phyloP scores from a whole-genome alignment of 2,888 invertebrate species.

The Chaetogeoica ovagalla region DNA sequence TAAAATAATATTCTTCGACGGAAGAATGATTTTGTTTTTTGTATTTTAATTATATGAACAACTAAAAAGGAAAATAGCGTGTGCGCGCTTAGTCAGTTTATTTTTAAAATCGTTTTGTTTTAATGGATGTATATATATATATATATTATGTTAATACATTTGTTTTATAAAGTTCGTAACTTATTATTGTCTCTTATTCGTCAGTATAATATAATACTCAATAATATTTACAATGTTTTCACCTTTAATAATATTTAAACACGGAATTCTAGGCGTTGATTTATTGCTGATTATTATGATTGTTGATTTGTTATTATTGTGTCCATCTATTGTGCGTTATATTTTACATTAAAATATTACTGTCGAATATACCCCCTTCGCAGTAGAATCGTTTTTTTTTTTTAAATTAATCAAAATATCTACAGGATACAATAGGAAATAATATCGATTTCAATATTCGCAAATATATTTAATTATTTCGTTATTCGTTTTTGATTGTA shows the following conservation, averaged over 20 bases:
- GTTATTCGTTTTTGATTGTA: neutral
- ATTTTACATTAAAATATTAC: neutral
- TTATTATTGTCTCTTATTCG: no score
- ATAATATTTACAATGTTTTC: neutral
- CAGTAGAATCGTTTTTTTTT: neutral
- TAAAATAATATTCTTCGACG: no score
- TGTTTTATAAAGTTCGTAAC: neutral
- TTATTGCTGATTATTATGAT: slow-evolving; percentile 15
- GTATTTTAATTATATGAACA: no score
- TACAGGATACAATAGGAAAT: slow-evolving; percentile 20
- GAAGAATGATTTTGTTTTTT: no score
- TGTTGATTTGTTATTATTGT: neutral
- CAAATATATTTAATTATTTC: neutral
- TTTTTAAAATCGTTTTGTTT: no score
- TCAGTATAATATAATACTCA: neutral
- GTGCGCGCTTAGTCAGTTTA: no score
- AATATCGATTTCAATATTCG: slow-evolving; percentile 6
- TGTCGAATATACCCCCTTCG: neutral
- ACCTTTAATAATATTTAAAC: slow-evolving; percentile 12
- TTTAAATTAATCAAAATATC: slow-evolving; percentile 33
- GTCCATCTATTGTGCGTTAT: slow-evolving; percentile 14
- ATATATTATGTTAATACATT: neutral
- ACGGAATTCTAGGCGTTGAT: slow-evolving; percentile 7
- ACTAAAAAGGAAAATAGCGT: no score
- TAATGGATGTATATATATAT: no score